Base-by-base conservation (phyloP, 2,797 vertebrate genomes). In the Picus viridis region DNA sequence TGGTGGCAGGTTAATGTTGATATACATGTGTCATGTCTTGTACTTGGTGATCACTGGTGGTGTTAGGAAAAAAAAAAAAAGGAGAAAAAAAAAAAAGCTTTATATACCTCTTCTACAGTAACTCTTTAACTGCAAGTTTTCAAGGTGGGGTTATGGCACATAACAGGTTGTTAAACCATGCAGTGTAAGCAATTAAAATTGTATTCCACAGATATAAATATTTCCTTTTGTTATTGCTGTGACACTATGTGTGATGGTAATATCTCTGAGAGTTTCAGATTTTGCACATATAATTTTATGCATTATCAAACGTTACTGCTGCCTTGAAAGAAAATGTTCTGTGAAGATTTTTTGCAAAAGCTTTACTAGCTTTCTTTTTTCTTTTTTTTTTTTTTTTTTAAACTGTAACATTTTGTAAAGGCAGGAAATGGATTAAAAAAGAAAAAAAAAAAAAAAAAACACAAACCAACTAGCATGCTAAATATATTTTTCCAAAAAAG, bases 401-500 rank as follows among this genome's bases (percentile, higher is more conserved):
- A 96, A 98, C 96, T 97, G 97, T 98, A 98, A 98, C 94, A 93
- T 98, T 98, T 98, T 98, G 95, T 98, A 98, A 98, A 98, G 98
- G 97, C 97, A 98, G 97, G 95, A 98, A 97, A 96, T 95, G 88
- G 96, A 97, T 95, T 78, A 54, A 89, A 88, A 97, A 97, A 94
- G 95, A 47, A 47, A 47, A 47, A 19, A 47, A 47, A 49, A 49
- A 49, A 97, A 96, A 96, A 45, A 97, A 97, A 98, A 95, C 90
- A 92, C 93, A 95, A 97, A 34, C 15, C n/a, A n/a, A n/a, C 73
- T 94, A 97, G 98, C 98, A 98, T 98, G 98, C 97, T 97, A 98
- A 98, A 97, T 98, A 98, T 98, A 98, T 98, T 98, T 98, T 98
- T 97, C 98, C 97, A 96, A 96, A 96, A 96, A 98, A 98, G 98